Evolutionary conservation across 1,140 invertebrate species (phyloP), one percentile per base, ranked within the genome.

Genomic region (Charaxes varanes): DNA sequence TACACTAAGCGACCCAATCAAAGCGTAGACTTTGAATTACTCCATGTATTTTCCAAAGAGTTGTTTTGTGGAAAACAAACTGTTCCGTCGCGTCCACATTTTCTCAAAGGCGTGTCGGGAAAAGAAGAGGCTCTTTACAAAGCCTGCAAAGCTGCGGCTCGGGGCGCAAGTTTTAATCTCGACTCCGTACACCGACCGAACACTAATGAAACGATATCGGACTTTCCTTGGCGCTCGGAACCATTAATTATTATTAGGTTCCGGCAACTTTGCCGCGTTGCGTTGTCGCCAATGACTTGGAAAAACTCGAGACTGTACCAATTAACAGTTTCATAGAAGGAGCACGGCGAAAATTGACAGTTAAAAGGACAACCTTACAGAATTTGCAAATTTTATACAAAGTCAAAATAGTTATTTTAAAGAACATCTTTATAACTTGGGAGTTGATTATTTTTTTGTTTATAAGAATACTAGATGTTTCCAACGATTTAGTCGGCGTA

Each of bases 201-300:
- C 61, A 63, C 63, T 79, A 81, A 77, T 79, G 74, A 79, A 79
- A 81, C 74, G 74, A 77, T 78, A 78, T 81, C 69, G 73, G 65
- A 66, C 61, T 72, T 77, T 67, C 62, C 45, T 64, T 62, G 56
- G 49, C 56, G 52, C 72, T 64, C 62, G 56, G 49, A 56, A 53
- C 72, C 70, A 81, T 81, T 79, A 77, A 79, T 82, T 82, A 77
- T 80, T 77, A 79, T 79, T 79, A 79, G 65, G 63, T 60, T 58
- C 47, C 55, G 57, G 45, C 53, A 65, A 71, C 69, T 69, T 74
- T 54, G 38, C 46, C 46, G 36, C 58, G 59, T n/a, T n/a, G n/a
- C n/a, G n/a, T n/a, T 64, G 50, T 61, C 64, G 51, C 62, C 62
- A 59, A 58, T 76, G 66, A 73, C 69, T 71, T 64, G 62, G 66